phyloP scores from a whole-genome alignment of 1,140 invertebrate species.

The Macrocentrus cingulum region DNA sequence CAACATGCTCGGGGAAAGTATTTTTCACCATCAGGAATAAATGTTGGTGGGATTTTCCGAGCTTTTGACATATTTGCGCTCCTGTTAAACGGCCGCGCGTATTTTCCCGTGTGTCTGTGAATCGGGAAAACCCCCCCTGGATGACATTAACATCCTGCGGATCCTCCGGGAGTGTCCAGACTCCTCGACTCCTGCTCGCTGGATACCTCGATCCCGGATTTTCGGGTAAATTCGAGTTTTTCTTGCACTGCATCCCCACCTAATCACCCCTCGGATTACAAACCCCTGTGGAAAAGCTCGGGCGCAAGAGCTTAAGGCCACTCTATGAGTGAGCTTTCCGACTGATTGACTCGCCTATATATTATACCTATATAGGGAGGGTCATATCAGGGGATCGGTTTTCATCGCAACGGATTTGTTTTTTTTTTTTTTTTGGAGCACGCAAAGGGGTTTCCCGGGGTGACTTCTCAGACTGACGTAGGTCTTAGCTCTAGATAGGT shows the following conservation, averaged over 20 bases:
- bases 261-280: slow-evolving; percentile 29
- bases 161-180: background rate
- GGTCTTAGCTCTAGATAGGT: background rate
- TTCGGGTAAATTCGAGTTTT: slow-evolving; percentile 53
- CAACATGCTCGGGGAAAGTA: too few species aligned
- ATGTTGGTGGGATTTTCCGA: slow-evolving; percentile 2
- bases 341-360: too few species aligned
- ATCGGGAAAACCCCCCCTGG: background rate
- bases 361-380: too few species aligned
- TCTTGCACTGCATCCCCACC: slow-evolving; percentile 35
- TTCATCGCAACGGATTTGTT: too few species aligned
- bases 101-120: slow-evolving; percentile 23
- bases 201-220: slow-evolving; percentile 47
- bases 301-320: background rate
- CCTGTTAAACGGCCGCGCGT: slow-evolving; percentile 50
- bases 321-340: too few species aligned
- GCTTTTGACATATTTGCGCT: slow-evolving; percentile 38
- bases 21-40: background rate
- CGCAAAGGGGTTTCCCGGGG: too few species aligned
- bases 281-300: background rate
- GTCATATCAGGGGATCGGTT: too few species aligned
- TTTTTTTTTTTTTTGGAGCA: too few species aligned
- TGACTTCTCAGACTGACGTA: too few species aligned
- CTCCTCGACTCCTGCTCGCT: slow-evolving; percentile 35
- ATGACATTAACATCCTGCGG: background rate